Base-by-base conservation (phyloP, 2,888 invertebrate species). In the Dryadula phaetusa region DNA sequence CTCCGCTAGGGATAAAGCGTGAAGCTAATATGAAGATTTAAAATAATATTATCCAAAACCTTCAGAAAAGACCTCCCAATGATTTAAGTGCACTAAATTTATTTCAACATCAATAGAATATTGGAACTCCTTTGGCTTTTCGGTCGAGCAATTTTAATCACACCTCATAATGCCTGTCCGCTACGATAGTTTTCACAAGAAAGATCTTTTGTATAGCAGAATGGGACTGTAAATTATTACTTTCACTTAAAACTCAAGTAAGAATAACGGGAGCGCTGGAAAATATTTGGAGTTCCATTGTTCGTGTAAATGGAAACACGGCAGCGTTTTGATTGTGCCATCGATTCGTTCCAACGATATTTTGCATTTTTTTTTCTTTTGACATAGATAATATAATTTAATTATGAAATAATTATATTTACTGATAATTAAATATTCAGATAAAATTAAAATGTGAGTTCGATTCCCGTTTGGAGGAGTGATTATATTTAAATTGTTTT, bases 31-130 rank as follows among this genome's bases (percentile, higher is more conserved):
- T n/a, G n/a, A n/a, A n/a, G n/a, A n/a, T n/a, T n/a, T n/a, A 32
- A 46, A 46, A 20, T 8, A 3, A 46, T 16, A 34, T 2, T 20
- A 12, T n/a, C 54, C 8, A 56, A 14, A 22, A 4, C 37, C 22
- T 56, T n/a, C 14, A 8, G n/a, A 44, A 14, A 44, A 32, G 44
- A 60, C 2, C 4, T 12, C 28, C 34, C 18, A 37, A 44, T 4
- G 32, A 72, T 73, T 70, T 66, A 70, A 70, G 62, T 62, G 52
- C 69, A 69, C 66, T 72, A 72, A 72, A 72, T 74, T 74, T 71
- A 75, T 73, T 74, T 71, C 66, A 47, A 62, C 65, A 64, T 72
- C 70, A 72, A 73, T 75, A 74, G 67, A 65, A 64, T 64, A 71
- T 73, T 70, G 72, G 67, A 77, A 75, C 72, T 63, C 70, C 66